These are phyloP conservation scores for Panurus biarmicus DNA, from an alignment of 2,113 vertebrate genomes.

Conservation along the genomic window DNA sequence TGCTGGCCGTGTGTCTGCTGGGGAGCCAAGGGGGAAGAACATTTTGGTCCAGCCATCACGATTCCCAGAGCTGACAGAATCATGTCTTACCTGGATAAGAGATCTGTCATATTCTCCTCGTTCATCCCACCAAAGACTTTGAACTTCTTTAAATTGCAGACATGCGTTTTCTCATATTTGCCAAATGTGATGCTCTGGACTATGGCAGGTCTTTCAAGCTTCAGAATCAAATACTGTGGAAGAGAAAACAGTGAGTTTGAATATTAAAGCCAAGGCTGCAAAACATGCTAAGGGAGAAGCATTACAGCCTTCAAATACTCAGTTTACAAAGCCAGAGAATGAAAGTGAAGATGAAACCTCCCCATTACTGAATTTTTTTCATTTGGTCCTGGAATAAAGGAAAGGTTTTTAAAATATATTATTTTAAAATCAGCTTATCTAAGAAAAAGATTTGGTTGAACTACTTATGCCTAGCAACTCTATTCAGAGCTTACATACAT, in stretches of 20 bases:
- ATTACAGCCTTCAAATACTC: background rate
- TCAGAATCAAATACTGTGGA: slow-evolving; percentile 91
- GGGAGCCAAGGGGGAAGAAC: background rate
- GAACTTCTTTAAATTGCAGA: slow-evolving; percentile 99
- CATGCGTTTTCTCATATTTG: slow-evolving; percentile 98
- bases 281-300: background rate
- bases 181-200: slow-evolving; percentile 98
- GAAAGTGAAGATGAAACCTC: background rate
- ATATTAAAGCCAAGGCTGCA: background rate
- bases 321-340: background rate
- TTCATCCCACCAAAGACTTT: slow-evolving; percentile 99
- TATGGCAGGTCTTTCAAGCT: slow-evolving; percentile 94
- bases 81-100: slow-evolving; percentile 88
- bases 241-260: background rate
- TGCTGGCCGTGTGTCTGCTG: background rate
- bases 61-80: background rate
- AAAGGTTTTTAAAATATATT: background rate
- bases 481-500: background rate
- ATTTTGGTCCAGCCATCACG: background rate
- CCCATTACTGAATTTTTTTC: background rate
- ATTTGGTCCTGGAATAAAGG: background rate
- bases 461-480: background rate
- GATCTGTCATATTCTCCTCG: slow-evolving; percentile 98
- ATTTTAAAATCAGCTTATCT: background rate
- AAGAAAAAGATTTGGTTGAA: background rate